Conservation (phyloP, 2,113 vertebrate species). For the Ochotona princeps region DNA sequence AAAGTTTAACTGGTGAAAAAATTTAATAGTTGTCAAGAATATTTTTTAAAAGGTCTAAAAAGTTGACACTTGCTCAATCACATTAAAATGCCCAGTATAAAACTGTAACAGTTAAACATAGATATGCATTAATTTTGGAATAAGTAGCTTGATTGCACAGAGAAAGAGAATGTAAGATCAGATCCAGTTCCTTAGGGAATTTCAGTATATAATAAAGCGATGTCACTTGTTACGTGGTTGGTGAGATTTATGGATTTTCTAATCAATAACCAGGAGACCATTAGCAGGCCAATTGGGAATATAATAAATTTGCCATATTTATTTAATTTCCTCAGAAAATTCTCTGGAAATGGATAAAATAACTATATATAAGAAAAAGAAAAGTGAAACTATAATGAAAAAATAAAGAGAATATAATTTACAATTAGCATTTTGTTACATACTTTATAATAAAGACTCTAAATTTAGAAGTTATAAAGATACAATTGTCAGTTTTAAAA, state of each 20-base stretch:
- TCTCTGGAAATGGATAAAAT: slow-evolving; percentile 6
- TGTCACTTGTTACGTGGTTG: neutral
- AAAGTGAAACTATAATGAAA: neutral
- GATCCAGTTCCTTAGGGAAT: neutral
- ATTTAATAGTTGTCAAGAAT: slow-evolving; percentile 2
- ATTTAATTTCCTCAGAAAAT: neutral
- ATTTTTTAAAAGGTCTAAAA: neutral
- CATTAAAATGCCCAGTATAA: neutral
- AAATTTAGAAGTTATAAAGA: slow-evolving; percentile 28
- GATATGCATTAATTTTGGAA: neutral
- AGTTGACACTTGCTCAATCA: neutral
- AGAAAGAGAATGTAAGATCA: neutral
- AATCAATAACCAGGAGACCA: neutral
- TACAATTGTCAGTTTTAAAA: slow-evolving; percentile 37
- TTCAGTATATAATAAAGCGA: neutral
- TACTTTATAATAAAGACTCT: neutral
- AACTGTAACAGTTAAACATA: neutral
- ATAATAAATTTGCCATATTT: neutral
- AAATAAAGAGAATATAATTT: slow-evolving; percentile 34
- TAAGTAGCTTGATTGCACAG: neutral
- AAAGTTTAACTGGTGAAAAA: slow-evolving; percentile 30
- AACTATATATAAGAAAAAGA: neutral
- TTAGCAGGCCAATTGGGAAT: neutral
- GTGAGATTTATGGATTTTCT: neutral
- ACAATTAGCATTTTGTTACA: neutral